Evolutionary conservation across 2,888 invertebrate genomes (phyloP), one percentile per base, ranked within the genome.

Genomic region (Molanna angustata): DNA sequence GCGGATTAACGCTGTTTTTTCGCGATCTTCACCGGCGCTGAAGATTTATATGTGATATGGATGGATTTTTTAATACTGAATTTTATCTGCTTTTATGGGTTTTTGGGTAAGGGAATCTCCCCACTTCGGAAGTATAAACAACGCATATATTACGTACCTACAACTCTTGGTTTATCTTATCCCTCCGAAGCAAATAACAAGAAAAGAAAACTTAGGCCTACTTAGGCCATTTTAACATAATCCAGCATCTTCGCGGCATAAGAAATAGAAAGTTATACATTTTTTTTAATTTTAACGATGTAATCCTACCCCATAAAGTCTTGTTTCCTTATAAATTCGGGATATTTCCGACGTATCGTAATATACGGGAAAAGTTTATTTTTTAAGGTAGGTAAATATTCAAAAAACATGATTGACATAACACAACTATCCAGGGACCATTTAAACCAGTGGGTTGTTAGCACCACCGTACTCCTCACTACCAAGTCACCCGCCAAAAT

Each of bases 61-160:
- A 42, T 42, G 21, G 42, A 42, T 42, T 42, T 42, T 42, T 42
- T 42, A 42, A 42, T 42, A 42, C 42, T 21, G 42, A 42, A 20
- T 42, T 42, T 42, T 42, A 42, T 42, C 42, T 42, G 42, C 21
- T 42, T 42, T 42, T 42, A 42, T 42, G 42, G 42, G 42, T 20
- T 42, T 42, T 42, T 42, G 21, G 42, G 42, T 21, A 20, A 42
- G 42, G 42, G 21, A 21, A 6, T 20, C 42, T 14, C 42, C 42
- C 18, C 18, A 13, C 21, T 20, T 21, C 11, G 42, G 42, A 42
- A 42, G 42, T 21, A 42, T 42, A 42, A 42, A 42, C 42, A 42
- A 21, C 42, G 42, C 42, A 42, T 42, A 42, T 42, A 42, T 42
- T 42, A 42, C 42, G 21, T 20, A 20, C 27, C 11, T 27, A 11